Evolutionary conservation across 2,888 invertebrate species (phyloP), one percentile per base, ranked within the genome.

Genomic region (Amphimallon solstitiale): DNA sequence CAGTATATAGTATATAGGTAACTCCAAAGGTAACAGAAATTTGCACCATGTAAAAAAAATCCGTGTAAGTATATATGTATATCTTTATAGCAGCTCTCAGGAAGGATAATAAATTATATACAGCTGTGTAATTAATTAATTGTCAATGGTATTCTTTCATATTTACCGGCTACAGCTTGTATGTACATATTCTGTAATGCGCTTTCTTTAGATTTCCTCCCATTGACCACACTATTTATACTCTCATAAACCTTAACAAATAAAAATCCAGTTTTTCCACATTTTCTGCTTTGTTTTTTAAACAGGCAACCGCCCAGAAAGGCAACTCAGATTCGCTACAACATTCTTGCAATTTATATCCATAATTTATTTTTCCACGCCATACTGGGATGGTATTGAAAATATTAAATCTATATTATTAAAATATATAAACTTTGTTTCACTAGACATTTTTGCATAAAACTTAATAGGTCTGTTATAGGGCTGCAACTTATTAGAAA

Each of bases 221-320:
- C 29, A 29, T 29, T 29, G 29, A 29, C 1, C 29, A 29, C 29
- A 29, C 29, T 29, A 29, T 29, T 29, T 29, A n/a, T n/a, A 29
- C 38, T 54, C 38, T 17, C 21, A 54, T 38, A 54, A 37, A 54
- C 21, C 10, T 54, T 12, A 38, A 38, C 54, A 37, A 40, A 54
- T 37, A 52, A 52, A 52, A 35, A 52, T 35, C 52, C 51, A 17
- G 37, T 52, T 52, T 52, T 37, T 54, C 54, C 37, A 54, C 54
- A 54, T 38, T 54, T 54, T 54, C 54, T 19, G 38, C 10, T 17
- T 38, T 37, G 21, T 12, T 52, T 37, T 52, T 52, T 17, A 35
- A 35, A 14, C 12, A 6, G 9, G 35, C 14, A 34, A 34, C 21
- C 35, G 15, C 19, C 14, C 35, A 10, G 7, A 37, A 17, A 45